A percentile compares a stretch with the other conserved stretches of the same genome.
Conservation (phyloP, 2,113 vertebrate genomes). For the Ia io region DNA sequence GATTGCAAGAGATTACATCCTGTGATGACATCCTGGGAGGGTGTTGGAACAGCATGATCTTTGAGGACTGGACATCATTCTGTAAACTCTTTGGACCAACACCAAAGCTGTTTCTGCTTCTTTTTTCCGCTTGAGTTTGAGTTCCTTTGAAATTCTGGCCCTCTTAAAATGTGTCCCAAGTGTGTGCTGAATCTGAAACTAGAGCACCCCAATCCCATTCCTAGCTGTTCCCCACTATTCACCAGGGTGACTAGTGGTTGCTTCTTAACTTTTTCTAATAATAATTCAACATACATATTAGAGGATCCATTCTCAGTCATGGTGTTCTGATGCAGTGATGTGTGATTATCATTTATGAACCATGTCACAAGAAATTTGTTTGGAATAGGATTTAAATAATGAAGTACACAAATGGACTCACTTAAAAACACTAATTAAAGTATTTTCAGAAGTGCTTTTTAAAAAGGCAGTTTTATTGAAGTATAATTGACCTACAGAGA, state of each 20-base stretch:
- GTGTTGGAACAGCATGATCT: not conserved
- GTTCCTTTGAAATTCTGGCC: not conserved
- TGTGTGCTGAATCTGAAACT: not conserved
- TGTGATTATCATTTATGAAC: not conserved
- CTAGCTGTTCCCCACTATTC: not conserved
- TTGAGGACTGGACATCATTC: not conserved
- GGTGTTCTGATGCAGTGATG: not conserved
- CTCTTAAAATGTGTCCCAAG: not conserved
- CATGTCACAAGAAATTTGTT: not conserved
- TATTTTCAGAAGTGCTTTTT: not conserved
- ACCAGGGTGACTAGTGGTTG: not conserved
- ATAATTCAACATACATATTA: not conserved
- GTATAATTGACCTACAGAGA: not conserved
- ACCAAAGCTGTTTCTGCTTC: not conserved
- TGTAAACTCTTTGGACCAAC: not conserved
- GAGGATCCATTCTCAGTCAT: not conserved
- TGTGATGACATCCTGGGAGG: not conserved
- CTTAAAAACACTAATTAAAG: not conserved
- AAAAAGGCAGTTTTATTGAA: not conserved
- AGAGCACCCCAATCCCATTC: not conserved
- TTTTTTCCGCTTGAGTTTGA: not conserved
- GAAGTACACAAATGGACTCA: not conserved
- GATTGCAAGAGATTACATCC: not conserved
- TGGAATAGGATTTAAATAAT: not conserved
- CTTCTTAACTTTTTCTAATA: not conserved